Base-by-base conservation (phyloP, 2,888 invertebrate species). In the Lordiphosa andalusiaca region DNA sequence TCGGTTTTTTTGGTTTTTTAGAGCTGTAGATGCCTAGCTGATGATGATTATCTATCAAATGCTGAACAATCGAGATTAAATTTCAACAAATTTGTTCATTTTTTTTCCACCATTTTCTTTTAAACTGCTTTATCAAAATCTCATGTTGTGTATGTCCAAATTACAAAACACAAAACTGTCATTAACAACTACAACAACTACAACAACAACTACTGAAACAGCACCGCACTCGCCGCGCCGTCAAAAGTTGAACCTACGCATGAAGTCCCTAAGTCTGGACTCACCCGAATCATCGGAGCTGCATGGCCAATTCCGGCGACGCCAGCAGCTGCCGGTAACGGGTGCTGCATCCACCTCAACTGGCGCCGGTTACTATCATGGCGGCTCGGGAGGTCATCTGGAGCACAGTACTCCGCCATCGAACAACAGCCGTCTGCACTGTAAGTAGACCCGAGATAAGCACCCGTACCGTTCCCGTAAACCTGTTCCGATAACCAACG, bases 241-340 rank as follows among this genome's bases (percentile, higher is more conserved):
- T 68, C 97, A 97, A 92, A 96, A 97, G 92, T 92, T 98, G 91
- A 97, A 98, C 91, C 93, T 98, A 90, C 94, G 98, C 89, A 98
- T 98, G 98, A 98, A 98, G 93, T 97, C 97, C 89, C 93, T 98
- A 85, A 98, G 98, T 67, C 91, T 98, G 93, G 98, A 98, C 90
- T 97, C 97, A 33, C 98, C 98, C 68, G 98, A 98, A 90, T 96
- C 96, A 84, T 94, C 95, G 64, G 96, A 96, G 89, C 90, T 92
- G 86, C 94, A 94, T 87, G 93, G 92, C 37, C 93, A 94, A 85
- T 88, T 89, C 63, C 91, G 96, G 84, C 92, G 96, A 41, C 93
- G 95, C 52, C 93, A 91, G 62, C 93, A 91, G 56, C 87, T 77
- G 70, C 87, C 88, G 92, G 92, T 46, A 92, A 93, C 84, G 59